Evolutionary conservation across 1,140 invertebrate genomes (phyloP).

Genomic region (Phymastichus coffea): DNA sequence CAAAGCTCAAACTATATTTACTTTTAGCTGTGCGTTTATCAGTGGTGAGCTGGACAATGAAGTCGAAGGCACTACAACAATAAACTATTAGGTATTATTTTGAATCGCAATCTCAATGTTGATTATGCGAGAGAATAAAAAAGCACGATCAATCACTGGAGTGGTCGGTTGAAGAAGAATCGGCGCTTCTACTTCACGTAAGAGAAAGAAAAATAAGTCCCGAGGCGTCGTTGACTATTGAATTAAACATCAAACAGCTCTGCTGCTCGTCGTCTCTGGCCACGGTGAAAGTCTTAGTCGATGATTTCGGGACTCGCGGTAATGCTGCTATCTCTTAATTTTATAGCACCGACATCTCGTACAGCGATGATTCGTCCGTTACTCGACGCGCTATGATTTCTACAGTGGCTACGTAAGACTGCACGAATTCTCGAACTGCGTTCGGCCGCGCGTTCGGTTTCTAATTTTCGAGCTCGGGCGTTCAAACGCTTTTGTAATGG

Average conservation of each 20-base stretch:
- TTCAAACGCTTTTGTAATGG: no score
- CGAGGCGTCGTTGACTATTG: slow-evolving; percentile 39
- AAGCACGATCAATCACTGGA: neutral
- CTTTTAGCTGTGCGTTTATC: no score
- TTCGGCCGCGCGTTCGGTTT: no score
- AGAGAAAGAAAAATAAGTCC: slow-evolving; percentile 38
- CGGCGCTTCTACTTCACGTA: neutral
- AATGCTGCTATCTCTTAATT: slow-evolving; percentile 30
- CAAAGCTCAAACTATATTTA: no score
- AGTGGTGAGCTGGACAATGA: no score
- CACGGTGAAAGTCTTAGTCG: slow-evolving; percentile 44
- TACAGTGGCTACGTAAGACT: neutral
- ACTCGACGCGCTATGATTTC: slow-evolving; percentile 4
- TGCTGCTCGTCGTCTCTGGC: slow-evolving; percentile 28
- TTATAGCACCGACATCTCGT: slow-evolving; percentile 13
- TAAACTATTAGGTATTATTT: no score
- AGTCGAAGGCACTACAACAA: no score
- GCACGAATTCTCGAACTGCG: no score
- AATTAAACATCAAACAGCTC: slow-evolving; percentile 48
- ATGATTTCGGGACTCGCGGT: slow-evolving; percentile 25
- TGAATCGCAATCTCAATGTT: no score
- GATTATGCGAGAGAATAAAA: no score
- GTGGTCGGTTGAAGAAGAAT: neutral
- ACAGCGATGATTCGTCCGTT: slow-evolving; percentile 6
- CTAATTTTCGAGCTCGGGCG: no score